Percentiles rank a stretch among this genome's conserved stretches.
phyloP scores from a whole-genome alignment of 2,888 invertebrate species.

The Drosophila borealis region DNA sequence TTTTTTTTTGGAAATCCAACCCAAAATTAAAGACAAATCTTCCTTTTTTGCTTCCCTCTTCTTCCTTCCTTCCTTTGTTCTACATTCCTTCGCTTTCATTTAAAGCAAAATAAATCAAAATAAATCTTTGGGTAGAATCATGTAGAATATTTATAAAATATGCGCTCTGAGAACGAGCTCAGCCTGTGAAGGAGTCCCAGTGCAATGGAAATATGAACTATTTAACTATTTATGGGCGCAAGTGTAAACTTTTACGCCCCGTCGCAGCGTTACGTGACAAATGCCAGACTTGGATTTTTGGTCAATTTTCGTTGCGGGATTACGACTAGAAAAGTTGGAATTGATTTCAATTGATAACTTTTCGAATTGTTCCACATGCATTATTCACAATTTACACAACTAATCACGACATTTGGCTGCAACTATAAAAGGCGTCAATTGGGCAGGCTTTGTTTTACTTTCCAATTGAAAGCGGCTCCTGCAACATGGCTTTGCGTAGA shows the following conservation, averaged over 20 bases:
- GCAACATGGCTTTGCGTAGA: constrained; percentile 48
- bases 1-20: no score
- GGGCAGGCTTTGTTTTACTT: not conserved
- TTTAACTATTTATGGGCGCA: constrained; percentile 47
- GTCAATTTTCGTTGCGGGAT: not conserved
- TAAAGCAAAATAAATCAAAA: no score
- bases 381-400: constrained; percentile 26
- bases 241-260: constrained; percentile 64
- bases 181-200: constrained; percentile 16
- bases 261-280: constrained; percentile 32
- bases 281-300: not conserved
- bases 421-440: constrained; percentile 21
- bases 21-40: no score
- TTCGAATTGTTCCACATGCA: constrained; percentile 32
- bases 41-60: no score
- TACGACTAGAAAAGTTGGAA: not conserved
- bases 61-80: no score
- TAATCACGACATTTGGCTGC: no score
- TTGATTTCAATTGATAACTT: constrained; percentile 26
- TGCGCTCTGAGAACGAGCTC: constrained; percentile 27
- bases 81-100: no score
- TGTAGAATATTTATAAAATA: not conserved
- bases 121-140: not conserved
- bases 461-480: not conserved
- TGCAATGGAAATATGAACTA: not conserved